These are phyloP conservation scores for Sebastes elongatus DNA, from an alignment of 2,797 vertebrate genomes.

Conservation along the genomic window DNA sequence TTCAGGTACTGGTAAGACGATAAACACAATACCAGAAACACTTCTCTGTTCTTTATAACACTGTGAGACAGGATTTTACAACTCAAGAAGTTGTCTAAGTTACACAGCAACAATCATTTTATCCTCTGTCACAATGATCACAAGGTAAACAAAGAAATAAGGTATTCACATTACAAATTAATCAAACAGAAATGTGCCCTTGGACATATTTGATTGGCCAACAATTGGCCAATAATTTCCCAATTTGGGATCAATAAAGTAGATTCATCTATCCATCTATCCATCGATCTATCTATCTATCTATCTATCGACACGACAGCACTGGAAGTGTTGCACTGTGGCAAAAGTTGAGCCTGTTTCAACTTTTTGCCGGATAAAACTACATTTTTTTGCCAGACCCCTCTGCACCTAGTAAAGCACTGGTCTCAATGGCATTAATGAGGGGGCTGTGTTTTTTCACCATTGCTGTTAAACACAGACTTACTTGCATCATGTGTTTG, in stretches of 20 bases:
- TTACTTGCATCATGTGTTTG: background rate
- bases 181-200: background rate
- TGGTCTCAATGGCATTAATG: background rate
- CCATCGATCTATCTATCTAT: too few relatives aligned
- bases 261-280: too few relatives aligned
- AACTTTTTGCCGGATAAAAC: background rate
- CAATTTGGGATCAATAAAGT: too few relatives aligned
- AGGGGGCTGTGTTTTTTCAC: background rate
- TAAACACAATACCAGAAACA: background rate
- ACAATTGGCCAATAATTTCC: too few relatives aligned
- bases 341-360: background rate
- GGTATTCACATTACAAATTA: background rate
- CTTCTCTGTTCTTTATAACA: background rate
- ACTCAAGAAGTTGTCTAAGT: background rate
- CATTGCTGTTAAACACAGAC: background rate
- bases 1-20: background rate
- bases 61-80: background rate
- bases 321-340: background rate
- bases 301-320: background rate
- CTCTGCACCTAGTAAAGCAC: background rate
- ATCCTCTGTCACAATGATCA: background rate
- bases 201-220: background rate
- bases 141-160: background rate
- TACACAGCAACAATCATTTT: background rate
- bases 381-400: background rate